Evolutionary conservation across 2,888 invertebrate species (phyloP).

Genomic region (Plagodis dolabraria): DNA sequence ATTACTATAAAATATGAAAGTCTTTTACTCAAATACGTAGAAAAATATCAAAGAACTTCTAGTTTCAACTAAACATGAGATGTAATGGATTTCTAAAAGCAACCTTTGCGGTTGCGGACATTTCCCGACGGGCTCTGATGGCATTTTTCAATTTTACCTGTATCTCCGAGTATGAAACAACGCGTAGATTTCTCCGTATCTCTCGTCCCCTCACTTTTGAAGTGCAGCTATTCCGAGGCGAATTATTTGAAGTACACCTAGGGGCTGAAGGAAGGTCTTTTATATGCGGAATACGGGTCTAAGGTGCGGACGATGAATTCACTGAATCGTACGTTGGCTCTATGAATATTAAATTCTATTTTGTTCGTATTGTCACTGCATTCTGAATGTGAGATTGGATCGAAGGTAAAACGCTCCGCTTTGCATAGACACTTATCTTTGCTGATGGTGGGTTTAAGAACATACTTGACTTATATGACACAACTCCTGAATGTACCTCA

Average conservation of each 20-base stretch:
- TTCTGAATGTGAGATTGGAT: constrained; percentile 66
- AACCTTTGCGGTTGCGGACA: constrained; percentile 49
- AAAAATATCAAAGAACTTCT: constrained; percentile 25
- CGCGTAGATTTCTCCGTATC: constrained; percentile 63
- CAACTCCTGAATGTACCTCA: no score
- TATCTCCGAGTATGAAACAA: constrained; percentile 61
- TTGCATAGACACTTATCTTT: neutral
- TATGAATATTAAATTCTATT: constrained; percentile 84
- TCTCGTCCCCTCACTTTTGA: constrained; percentile 63
- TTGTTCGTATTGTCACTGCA: constrained; percentile 76
- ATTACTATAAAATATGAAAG: constrained; percentile 1
- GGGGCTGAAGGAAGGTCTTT: constrained; percentile 76
- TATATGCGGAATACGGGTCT: constrained; percentile 77
- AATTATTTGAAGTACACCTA: constrained; percentile 79
- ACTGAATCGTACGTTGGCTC: constrained; percentile 81
- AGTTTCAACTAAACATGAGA: constrained; percentile 31
- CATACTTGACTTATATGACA: no score
- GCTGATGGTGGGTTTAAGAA: neutral
- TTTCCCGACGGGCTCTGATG: constrained; percentile 62
- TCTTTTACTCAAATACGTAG: constrained; percentile 4
- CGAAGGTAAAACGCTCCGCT: constrained; percentile 9
- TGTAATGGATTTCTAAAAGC: constrained; percentile 50
- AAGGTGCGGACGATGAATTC: constrained; percentile 82
- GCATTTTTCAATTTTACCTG: constrained; percentile 75
- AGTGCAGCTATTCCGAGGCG: constrained; percentile 75